A percentile compares a stretch with the other conserved stretches of the same genome.
Evolutionary conservation across 2,797 vertebrate species (phyloP).

Genomic region (Clangula hyemalis): DNA sequence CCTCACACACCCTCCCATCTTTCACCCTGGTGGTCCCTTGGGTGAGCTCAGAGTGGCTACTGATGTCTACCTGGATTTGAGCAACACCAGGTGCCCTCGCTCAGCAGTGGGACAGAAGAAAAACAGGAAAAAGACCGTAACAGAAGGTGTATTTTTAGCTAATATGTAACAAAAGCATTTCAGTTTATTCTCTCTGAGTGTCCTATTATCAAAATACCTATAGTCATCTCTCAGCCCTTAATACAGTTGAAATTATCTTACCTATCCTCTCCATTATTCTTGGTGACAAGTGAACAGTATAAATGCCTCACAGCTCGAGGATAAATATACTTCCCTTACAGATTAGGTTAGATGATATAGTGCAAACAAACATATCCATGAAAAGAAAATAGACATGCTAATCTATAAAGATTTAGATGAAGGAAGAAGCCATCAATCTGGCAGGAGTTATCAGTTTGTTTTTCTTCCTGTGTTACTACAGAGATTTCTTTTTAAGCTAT

Average conservation of each 20-base stretch:
- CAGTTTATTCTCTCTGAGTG: background rate
- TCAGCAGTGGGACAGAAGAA: background rate
- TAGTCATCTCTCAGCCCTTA: background rate
- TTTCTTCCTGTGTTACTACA: constrained; percentile 30
- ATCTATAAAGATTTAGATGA: constrained; percentile 70
- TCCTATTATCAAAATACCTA: background rate
- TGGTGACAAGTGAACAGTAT: constrained; percentile 45
- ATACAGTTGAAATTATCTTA: constrained; percentile 47
- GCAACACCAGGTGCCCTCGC: background rate
- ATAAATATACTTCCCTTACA: constrained; percentile 62
- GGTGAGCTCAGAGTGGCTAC: background rate
- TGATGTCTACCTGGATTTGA: background rate
- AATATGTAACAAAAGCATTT: background rate
- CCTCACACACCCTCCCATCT: background rate
- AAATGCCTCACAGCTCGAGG: constrained; percentile 48
- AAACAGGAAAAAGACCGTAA: background rate
- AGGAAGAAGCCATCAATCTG: constrained; percentile 65
- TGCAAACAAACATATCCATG: constrained; percentile 64
- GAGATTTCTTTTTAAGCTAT: constrained; percentile 70
- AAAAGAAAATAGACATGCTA: constrained; percentile 63
- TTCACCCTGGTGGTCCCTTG: rapidly evolving
- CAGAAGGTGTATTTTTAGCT: background rate
- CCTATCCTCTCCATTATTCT: constrained; percentile 52
- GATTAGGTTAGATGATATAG: constrained; percentile 63
- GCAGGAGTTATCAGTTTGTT: constrained; percentile 24